phyloP scores from a whole-genome alignment of 2,888 invertebrate genomes.

The Eupithecia abbreviata region DNA sequence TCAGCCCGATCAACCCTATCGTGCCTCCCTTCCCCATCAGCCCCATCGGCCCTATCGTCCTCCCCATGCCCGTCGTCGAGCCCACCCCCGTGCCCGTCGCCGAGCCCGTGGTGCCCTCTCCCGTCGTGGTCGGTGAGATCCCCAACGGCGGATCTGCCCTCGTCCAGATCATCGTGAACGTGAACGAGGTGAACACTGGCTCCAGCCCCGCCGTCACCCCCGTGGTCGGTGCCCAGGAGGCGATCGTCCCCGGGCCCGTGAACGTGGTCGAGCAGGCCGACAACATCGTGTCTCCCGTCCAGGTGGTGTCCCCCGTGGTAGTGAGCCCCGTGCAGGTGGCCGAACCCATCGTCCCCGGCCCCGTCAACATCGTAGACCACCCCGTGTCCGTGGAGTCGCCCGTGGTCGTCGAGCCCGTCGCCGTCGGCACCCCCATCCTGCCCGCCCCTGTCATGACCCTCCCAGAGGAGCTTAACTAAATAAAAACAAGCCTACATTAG shows the following conservation, averaged over 20 bases:
- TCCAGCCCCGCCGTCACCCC: slow-evolving; percentile 24
- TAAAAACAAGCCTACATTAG: not conserved
- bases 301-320: slow-evolving; percentile 12
- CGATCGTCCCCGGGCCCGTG: slow-evolving; percentile 20
- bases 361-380: slow-evolving; percentile 35
- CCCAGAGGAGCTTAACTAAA: slow-evolving; percentile 45
- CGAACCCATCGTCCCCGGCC: slow-evolving; percentile 18
- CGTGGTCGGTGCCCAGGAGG: slow-evolving; percentile 31
- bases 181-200: slow-evolving; percentile 33
- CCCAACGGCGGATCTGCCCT: slow-evolving; percentile 17
- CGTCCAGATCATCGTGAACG: slow-evolving; percentile 18
- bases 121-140: slow-evolving; percentile 46
- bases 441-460: slow-evolving; percentile 31
- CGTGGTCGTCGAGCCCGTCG: slow-evolving; percentile 18
- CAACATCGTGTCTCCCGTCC: slow-evolving; percentile 17
- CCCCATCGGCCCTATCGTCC: slow-evolving; percentile 1
- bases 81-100: slow-evolving; percentile 40
- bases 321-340: slow-evolving; percentile 19
- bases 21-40: not conserved
- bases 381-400: slow-evolving; percentile 34
- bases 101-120: slow-evolving; percentile 42
- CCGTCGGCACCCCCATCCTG: slow-evolving; percentile 32
- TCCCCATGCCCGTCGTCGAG: slow-evolving; percentile 4
- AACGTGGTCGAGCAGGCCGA: slow-evolving; percentile 26
- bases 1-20: not conserved